phyloP scores from a whole-genome alignment of 1,140 invertebrate species.

The Chymomyza costata region DNA sequence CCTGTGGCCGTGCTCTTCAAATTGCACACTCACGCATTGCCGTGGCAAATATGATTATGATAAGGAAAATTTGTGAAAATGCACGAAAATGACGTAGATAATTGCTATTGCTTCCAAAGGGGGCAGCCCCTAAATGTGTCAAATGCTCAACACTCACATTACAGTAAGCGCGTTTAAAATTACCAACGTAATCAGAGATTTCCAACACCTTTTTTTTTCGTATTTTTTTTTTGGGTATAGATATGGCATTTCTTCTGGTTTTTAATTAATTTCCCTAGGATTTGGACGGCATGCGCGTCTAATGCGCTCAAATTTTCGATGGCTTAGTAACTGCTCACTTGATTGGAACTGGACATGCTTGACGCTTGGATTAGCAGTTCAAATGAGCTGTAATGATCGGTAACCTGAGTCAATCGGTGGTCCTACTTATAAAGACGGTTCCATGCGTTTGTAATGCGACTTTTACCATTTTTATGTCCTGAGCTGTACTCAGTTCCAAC shows the following conservation, averaged over 20 bases:
- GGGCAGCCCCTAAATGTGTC: conserved; percentile 27
- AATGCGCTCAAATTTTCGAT: conserved; percentile 68
- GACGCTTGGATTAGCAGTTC: conserved; percentile 40
- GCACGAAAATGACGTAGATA: neutral
- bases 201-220: conserved; percentile 56
- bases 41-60: conserved; percentile 70
- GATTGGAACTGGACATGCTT: conserved; percentile 40
- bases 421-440: too few relatives aligned
- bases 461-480: too few relatives aligned
- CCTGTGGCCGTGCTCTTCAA: conserved; percentile 35
- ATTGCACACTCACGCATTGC: conserved; percentile 56
- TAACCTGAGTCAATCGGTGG: too few relatives aligned
- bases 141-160: conserved; percentile 50
- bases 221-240: conserved; percentile 24
- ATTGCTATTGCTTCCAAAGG: too few relatives aligned
- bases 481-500: too few relatives aligned
- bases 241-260: too few relatives aligned
- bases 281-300: conserved; percentile 48
- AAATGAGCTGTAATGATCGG: too few relatives aligned
- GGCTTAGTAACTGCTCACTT: too few relatives aligned
- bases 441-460: too few relatives aligned
- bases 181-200: conserved; percentile 64
- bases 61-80: conserved; percentile 30
- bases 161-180: conserved; percentile 45
- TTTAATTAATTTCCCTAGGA: conserved; percentile 51